phyloP scores from a whole-genome alignment of 2,888 invertebrate genomes.

The Chaetogeoica ovagalla region DNA sequence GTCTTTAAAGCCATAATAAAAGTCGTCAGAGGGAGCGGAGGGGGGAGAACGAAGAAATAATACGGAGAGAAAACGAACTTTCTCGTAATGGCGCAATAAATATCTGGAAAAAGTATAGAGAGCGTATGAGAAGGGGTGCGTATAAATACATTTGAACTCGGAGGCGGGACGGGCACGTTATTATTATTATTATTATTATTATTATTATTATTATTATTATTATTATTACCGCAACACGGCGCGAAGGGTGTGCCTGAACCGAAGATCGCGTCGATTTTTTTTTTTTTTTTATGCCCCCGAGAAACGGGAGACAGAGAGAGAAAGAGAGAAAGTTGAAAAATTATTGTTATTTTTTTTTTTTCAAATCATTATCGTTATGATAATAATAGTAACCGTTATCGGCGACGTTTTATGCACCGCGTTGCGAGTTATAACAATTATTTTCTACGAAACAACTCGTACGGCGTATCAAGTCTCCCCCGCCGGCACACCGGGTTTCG shows the following conservation, averaged over 20 bases:
- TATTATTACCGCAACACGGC: too few relatives aligned
- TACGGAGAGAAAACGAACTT: conserved; percentile 41
- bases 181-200: too few relatives aligned
- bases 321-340: too few relatives aligned
- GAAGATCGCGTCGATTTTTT: conserved; percentile 11
- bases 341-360: too few relatives aligned
- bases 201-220: too few relatives aligned
- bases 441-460: too few relatives aligned
- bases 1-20: conserved; percentile 36
- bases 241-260: neutral
- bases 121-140: conserved; percentile 33
- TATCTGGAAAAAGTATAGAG: neutral
- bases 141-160: conserved; percentile 48
- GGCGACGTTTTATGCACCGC: too few relatives aligned
- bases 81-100: conserved; percentile 49
- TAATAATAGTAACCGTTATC: too few relatives aligned
- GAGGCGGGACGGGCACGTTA: neutral
- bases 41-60: conserved; percentile 15
- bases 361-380: too few relatives aligned
- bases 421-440: too few relatives aligned
- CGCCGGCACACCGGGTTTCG: neutral
- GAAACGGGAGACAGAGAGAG: too few relatives aligned
- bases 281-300: neutral
- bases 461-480: neutral
- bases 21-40: too few relatives aligned